These are phyloP conservation scores for Listronotus oregonensis DNA, from an alignment of 1,140 invertebrate genomes.

Conservation along the genomic window DNA sequence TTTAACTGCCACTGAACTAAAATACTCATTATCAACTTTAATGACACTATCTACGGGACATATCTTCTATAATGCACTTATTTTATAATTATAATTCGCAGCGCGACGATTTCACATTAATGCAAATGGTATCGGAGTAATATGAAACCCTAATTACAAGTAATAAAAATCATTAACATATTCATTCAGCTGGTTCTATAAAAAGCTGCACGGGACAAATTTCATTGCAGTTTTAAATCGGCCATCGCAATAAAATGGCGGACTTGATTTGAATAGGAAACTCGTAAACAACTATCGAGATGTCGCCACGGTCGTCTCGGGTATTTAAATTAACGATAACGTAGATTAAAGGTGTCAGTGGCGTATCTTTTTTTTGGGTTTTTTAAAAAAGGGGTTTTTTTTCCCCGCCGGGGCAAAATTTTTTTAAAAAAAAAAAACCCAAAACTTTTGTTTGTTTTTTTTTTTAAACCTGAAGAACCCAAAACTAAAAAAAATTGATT, in stretches of 20 bases:
- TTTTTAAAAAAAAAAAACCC: too few relatives aligned
- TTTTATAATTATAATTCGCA: too few relatives aligned
- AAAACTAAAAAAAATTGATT: too few relatives aligned
- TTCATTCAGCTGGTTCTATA: constrained; percentile 30
- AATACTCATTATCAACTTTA: too few relatives aligned
- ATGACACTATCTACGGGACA: too few relatives aligned
- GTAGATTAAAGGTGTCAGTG: constrained; percentile 7
- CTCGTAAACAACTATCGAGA: constrained; percentile 38
- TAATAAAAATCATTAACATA: constrained; percentile 37
- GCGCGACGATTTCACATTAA: constrained; percentile 10
- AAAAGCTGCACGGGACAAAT: constrained; percentile 35
- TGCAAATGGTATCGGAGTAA: constrained; percentile 28
- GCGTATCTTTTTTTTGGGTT: too few relatives aligned
- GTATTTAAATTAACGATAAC: constrained; percentile 35
- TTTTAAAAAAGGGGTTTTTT: too few relatives aligned
- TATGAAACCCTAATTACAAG: constrained; percentile 33
- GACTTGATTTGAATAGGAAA: constrained; percentile 35
- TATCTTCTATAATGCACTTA: too few relatives aligned
- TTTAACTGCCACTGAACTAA: too few relatives aligned
- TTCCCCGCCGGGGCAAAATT: too few relatives aligned
- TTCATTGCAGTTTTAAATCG: constrained; percentile 37
- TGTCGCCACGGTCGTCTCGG: constrained; percentile 33
- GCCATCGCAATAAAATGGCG: constrained; percentile 27
- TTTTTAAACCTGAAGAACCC: too few relatives aligned
- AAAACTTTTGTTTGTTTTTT: too few relatives aligned